A percentile compares a stretch with the other conserved stretches of the same genome.
These are phyloP conservation scores for Drosophila nigritarsus DNA, from an alignment of 2,888 invertebrate species.

Conservation along the genomic window DNA sequence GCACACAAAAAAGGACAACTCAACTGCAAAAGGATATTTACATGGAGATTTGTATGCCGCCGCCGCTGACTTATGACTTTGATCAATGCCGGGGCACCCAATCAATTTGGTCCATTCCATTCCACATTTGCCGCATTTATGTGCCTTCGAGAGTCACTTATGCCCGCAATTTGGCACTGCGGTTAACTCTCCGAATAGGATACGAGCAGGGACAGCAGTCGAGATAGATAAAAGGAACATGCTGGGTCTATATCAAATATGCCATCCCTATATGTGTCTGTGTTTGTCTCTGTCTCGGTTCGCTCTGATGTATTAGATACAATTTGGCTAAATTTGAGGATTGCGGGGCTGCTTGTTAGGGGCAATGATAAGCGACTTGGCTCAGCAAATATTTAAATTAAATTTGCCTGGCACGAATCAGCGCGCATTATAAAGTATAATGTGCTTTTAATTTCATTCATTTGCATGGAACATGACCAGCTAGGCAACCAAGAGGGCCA, in stretches of 20 bases:
- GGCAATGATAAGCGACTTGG: slow-evolving; percentile 39
- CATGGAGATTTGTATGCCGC: slow-evolving; percentile 76
- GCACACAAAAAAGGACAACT: slow-evolving; percentile 63
- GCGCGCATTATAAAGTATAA: slow-evolving; percentile 78
- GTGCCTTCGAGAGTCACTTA: slow-evolving; percentile 71
- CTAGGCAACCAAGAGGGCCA: neutral
- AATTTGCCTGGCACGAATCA: slow-evolving; percentile 73
- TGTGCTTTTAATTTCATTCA: slow-evolving; percentile 82
- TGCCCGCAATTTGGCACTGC: slow-evolving; percentile 78
- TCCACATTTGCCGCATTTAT: slow-evolving; percentile 64
- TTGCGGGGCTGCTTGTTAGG: neutral
- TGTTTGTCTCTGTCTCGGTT: neutral
- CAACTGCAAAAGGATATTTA: slow-evolving; percentile 78
- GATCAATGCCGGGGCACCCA: slow-evolving; percentile 68
- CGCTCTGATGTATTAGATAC: slow-evolving; percentile 57
- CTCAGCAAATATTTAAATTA: slow-evolving; percentile 72
- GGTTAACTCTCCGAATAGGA: slow-evolving; percentile 59
- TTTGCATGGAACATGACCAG: slow-evolving; percentile 60
- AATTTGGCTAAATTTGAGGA: slow-evolving; percentile 31
- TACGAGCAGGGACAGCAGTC: neutral
- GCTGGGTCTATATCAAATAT: neutral
- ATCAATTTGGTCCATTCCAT: slow-evolving; percentile 55
- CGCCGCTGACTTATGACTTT: slow-evolving; percentile 81
- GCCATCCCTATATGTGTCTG: neutral
- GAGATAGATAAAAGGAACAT: neutral